Percentiles rank a stretch among this genome's conserved stretches.
Conservation (phyloP, 1,140 invertebrate genomes). For the Uloborus diversus region DNA sequence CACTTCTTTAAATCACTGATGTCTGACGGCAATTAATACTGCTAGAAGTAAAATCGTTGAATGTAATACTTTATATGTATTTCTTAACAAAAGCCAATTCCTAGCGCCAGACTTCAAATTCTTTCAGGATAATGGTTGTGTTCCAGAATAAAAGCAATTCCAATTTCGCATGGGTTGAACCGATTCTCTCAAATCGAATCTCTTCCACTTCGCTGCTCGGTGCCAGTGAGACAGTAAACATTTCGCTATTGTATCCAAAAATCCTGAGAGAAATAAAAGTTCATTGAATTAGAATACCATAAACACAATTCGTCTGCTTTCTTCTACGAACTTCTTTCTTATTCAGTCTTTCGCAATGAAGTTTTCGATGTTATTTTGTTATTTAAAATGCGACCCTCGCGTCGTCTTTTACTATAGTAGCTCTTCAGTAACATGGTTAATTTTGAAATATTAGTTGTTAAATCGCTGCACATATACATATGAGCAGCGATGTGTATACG, state of each 20-base stretch:
- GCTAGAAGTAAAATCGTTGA: too few species aligned
- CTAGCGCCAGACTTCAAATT: background rate
- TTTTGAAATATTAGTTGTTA: background rate
- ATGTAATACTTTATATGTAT: background rate
- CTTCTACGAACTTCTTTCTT: background rate
- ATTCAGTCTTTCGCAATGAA: background rate
- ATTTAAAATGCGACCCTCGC: background rate
- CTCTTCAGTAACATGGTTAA: background rate
- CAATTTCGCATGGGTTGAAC: background rate
- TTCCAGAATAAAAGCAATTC: constrained; percentile 6
- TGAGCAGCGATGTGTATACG: too few species aligned
- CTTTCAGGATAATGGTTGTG: background rate
- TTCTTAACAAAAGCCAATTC: background rate
- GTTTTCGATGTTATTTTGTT: background rate
- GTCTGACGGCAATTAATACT: too few species aligned
- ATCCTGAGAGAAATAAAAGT: background rate
- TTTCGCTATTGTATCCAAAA: background rate
- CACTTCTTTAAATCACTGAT: too few species aligned
- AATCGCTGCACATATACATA: too few species aligned
- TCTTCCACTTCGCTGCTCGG: background rate
- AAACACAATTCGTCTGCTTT: constrained; percentile 2
- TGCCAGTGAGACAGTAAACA: background rate
- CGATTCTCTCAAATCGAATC: constrained; percentile 7
- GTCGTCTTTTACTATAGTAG: too few species aligned
- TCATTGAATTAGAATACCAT: background rate